Conservation (phyloP, 2,113 vertebrate genomes). For the Leptodactylus fuscus region DNA sequence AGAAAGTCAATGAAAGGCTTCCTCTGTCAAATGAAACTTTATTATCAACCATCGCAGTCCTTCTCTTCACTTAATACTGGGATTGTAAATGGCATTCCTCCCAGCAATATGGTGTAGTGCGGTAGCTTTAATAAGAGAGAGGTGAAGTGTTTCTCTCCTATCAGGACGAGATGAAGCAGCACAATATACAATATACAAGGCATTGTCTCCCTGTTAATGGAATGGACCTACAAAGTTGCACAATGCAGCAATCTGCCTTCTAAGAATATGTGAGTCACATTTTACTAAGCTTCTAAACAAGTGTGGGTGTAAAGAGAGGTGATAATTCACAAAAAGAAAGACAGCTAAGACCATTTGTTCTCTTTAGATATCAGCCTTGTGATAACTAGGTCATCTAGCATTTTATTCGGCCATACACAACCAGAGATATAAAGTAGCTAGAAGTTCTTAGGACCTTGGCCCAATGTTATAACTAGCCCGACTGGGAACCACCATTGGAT, state of each 20-base stretch:
- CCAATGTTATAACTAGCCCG: no score
- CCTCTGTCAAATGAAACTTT: not conserved
- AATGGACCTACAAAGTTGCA: not conserved
- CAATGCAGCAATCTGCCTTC: not conserved
- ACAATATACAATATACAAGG: not conserved
- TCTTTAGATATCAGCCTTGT: no score
- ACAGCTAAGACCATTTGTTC: no score
- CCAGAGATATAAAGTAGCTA: no score
- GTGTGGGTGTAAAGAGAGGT: not conserved
- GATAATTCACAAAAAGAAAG: not conserved
- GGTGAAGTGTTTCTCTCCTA: not conserved
- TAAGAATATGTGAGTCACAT: not conserved
- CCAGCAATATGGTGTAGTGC: not conserved
- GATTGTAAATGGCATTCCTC: slow-evolving; percentile 5
- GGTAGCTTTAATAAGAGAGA: not conserved
- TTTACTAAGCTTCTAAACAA: not conserved
- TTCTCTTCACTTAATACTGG: not conserved
- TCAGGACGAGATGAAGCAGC: not conserved
- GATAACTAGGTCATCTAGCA: not conserved
- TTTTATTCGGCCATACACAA: not conserved
- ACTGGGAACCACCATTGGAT: no score
- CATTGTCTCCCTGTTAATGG: not conserved
- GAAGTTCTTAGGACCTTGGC: no score
- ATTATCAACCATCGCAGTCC: not conserved
- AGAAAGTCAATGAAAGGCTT: not conserved